Conservation (phyloP, 2,113 vertebrate genomes). For the Misgurnus anguillicaudatus region DNA sequence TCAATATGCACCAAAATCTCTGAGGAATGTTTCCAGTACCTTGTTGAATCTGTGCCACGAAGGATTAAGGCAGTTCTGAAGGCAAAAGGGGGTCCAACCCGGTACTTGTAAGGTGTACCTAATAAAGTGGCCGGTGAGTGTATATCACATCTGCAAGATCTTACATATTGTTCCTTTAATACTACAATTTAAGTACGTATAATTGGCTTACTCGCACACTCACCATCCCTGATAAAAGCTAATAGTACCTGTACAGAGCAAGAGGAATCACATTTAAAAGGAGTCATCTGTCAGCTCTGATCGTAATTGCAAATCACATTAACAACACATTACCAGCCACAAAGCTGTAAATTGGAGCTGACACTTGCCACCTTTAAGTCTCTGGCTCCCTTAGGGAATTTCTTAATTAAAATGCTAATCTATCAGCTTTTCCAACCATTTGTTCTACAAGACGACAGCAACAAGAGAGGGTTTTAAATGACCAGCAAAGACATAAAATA, state of each 20-base stretch:
- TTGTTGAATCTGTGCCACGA: too few species aligned
- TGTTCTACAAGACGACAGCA: not conserved
- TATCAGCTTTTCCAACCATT: conserved; percentile 14
- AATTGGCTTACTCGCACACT: conserved; percentile 28
- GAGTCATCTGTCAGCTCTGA: conserved; percentile 44
- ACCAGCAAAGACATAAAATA: not conserved
- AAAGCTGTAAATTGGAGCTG: conserved; percentile 62
- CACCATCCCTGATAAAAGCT: conserved; percentile 31
- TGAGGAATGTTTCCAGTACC: too few species aligned
- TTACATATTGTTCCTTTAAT: not conserved
- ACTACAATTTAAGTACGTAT: conserved; percentile 21
- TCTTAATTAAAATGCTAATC: conserved; percentile 57
- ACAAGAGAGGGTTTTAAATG: not conserved
- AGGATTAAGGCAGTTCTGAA: too few species aligned
- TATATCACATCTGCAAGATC: too few species aligned
- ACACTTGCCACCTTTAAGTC: conserved; percentile 56
- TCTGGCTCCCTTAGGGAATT: conserved; percentile 49
- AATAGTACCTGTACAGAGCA: conserved; percentile 54
- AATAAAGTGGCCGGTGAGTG: too few species aligned
- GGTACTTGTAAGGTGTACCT: too few species aligned
- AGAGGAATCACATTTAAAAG: conserved; percentile 45
- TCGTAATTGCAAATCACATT: conserved; percentile 60
- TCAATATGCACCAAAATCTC: too few species aligned
- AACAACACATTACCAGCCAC: conserved; percentile 60
- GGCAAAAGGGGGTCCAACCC: too few species aligned